Percentiles rank a stretch among this genome's conserved stretches.
Evolutionary conservation across 1,140 invertebrate genomes (phyloP).

Genomic region (Chlorops oryzae): DNA sequence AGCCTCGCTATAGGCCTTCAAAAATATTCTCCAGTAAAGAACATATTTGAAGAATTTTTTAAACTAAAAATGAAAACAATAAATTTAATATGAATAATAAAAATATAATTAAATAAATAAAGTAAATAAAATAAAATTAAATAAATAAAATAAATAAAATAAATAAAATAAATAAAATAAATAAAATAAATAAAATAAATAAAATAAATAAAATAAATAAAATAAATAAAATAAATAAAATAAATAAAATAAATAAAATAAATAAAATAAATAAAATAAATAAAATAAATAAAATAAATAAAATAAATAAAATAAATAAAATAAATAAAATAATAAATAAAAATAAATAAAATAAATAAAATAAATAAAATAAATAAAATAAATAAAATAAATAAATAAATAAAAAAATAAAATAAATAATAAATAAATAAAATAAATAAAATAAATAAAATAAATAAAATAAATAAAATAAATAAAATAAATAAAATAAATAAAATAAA

Average conservation of each 20-base stretch:
- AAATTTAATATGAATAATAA: too few species aligned
- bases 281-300: conserved; percentile 1
- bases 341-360: conserved; percentile 3
- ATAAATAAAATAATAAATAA: conserved; percentile 3
- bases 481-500: neutral
- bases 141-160: too few species aligned
- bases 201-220: too few species aligned
- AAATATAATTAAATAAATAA: too few species aligned
- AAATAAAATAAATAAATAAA: conserved; percentile 2
- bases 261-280: too few species aligned
- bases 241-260: conserved; percentile 1
- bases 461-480: neutral
- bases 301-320: conserved; percentile 5
- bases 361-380: neutral
- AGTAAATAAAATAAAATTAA: too few species aligned
- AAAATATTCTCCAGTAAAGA: too few species aligned
- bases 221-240: conserved; percentile 2
- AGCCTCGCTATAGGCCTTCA: too few species aligned
- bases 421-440: conserved; percentile 2
- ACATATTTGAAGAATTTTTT: too few species aligned
- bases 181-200: too few species aligned
- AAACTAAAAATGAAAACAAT: too few species aligned
- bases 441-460: conserved; percentile 2
- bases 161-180: too few species aligned
- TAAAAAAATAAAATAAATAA: neutral